Conservation (phyloP, 2,797 vertebrate species). For the Tangara arthus region DNA sequence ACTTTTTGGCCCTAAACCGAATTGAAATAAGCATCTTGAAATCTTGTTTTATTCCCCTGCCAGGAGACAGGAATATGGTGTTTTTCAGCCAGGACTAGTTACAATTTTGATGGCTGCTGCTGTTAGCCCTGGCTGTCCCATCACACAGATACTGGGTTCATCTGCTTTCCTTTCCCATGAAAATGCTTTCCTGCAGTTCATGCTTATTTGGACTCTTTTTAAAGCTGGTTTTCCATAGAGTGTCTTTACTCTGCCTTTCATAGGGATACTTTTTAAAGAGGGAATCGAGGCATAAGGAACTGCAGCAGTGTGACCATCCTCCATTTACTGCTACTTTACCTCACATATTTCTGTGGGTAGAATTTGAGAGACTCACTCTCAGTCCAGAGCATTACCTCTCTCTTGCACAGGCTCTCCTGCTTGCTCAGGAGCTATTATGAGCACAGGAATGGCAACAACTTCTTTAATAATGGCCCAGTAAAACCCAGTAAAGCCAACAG, state of each 20-base stretch:
- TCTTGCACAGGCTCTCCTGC: neutral
- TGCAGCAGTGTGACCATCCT: neutral
- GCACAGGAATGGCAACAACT: neutral
- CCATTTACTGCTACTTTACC: neutral
- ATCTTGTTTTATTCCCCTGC: slow-evolving; percentile 7
- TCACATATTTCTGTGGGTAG: neutral
- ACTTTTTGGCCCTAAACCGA: neutral
- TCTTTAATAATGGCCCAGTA: neutral
- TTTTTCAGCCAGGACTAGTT: neutral
- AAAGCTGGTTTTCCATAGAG: neutral
- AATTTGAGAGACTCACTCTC: neutral
- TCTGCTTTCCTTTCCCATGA: neutral
- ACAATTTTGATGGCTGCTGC: neutral
- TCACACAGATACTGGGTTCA: neutral
- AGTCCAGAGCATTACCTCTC: neutral
- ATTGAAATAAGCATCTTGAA: slow-evolving; percentile 18
- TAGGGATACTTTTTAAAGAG: neutral
- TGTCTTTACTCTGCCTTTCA: neutral
- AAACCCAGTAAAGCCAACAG: neutral
- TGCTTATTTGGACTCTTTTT: neutral
- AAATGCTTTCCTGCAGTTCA: neutral
- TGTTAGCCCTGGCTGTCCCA: neutral
- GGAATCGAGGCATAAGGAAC: neutral
- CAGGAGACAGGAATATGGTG: neutral
- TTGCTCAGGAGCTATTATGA: neutral